A percentile compares a stretch with the other conserved stretches of the same genome.
Conservation (phyloP, 2,888 invertebrate species). For the Perizoma flavofasciatum region DNA sequence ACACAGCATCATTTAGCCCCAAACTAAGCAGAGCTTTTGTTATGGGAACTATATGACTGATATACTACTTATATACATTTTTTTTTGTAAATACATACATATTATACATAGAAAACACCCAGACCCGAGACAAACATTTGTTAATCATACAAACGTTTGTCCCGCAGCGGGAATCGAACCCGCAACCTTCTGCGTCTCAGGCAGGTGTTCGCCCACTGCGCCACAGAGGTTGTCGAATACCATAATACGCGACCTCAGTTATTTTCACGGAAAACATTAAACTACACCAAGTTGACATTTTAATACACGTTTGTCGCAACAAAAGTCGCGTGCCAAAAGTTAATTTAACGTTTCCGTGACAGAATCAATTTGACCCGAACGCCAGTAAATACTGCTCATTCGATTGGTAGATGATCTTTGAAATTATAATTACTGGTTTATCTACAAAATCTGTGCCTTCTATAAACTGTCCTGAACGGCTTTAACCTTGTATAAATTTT, state of each 20-base stretch:
- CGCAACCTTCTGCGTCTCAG: too few relatives aligned
- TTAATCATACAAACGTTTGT: too few relatives aligned
- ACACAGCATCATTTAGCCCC: too few relatives aligned
- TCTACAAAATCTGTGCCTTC: slow-evolving; percentile 20
- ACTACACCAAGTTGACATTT: slow-evolving; percentile 30
- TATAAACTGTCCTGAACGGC: slow-evolving; percentile 15
- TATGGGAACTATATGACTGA: too few relatives aligned
- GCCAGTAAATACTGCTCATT: slow-evolving; percentile 49
- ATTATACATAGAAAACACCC: too few relatives aligned
- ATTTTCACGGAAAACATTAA: slow-evolving; percentile 28
- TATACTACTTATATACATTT: too few relatives aligned
- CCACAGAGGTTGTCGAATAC: too few relatives aligned
- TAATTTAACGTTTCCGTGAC: slow-evolving; percentile 48
- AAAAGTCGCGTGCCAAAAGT: slow-evolving; percentile 48
- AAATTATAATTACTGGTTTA: slow-evolving; percentile 37
- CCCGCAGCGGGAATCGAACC: too few relatives aligned
- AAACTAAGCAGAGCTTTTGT: too few relatives aligned
- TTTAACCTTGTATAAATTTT: slow-evolving; percentile 15
- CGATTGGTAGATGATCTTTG: slow-evolving; percentile 47
- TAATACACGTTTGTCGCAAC: slow-evolving; percentile 37
- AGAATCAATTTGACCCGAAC: slow-evolving; percentile 48
- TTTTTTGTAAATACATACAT: too few relatives aligned
- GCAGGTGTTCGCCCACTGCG: too few relatives aligned
- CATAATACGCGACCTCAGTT: slow-evolving; percentile 22
- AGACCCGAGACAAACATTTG: too few relatives aligned